Base-by-base conservation (phyloP, 2,797 vertebrate genomes). In the Tympanoctomys barrerae region DNA sequence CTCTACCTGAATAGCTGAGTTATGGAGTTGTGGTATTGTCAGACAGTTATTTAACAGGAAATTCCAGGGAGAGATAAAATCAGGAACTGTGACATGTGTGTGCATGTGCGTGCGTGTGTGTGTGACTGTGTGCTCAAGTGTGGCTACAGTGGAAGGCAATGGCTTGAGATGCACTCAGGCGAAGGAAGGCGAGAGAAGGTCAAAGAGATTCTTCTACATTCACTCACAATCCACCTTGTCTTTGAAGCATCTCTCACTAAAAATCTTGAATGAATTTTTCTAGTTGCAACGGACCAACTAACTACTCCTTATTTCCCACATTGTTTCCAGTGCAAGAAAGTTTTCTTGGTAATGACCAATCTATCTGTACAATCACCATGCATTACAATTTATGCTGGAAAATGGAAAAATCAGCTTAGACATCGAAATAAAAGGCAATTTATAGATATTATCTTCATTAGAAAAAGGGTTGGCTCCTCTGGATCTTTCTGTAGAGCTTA, bases 131-230 rank as follows among this genome's bases (percentile, higher is more conserved):
- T 68, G 66, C n/a, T n/a, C 9, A 71, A 42, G 3, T 28, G 11
- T 12, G 7, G 6, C 39, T 12, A 7, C 28, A 86, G 2, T 66
- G 21, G 3, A 36, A 73, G 5, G 2, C 0, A 8, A 18, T 73
- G 2, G 12, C n/a, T 31, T 31, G 16, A 36, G 5, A 79, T 70
- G 46, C 2, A 5, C 26, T 66, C 11, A 24, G 12, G 19, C 2
- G 24, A 9, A 87, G 4, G 2, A 19, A 54, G 10, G 18, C 31
- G 7, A 61, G 10, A 22, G 2, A 6, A 33, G 22, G 3, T 11
- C 75, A n/a, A 31, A n/a, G 24, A 70, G 46, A 77, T 12, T 66
- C 31, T 81, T 88, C 73, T 77, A 24, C 80, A 2, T 85, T 80
- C 13, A 0, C 2, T 87, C 26, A 68, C 68, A 36, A 21, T 89